A percentile compares a stretch with the other conserved stretches of the same genome.
Evolutionary conservation across 1,140 invertebrate species (phyloP).

Genomic region (roundworm (Caenorhabditis elegans)): WBcel235 BX284604.4:10170501-10171000

Average conservation of each 20-base stretch:
- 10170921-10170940: background rate
- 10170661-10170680: background rate
- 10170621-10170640: conserved; percentile 6
- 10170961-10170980: background rate
- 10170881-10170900: too few relatives aligned
- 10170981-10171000: conserved; percentile 11
- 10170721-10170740: background rate
- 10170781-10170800: background rate
- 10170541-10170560: conserved; percentile 1
- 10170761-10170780: background rate
- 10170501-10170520: background rate
- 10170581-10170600: background rate
- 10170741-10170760: conserved; percentile 6
- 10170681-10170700: background rate
- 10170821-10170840: conserved; percentile 75
- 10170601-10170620: conserved; percentile 23
- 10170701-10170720: background rate
- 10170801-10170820: background rate
- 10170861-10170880: too few relatives aligned
- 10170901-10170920: background rate
- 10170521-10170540: background rate
- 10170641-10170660: background rate
- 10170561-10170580: background rate
- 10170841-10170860: conserved; percentile 75
- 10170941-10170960: background rate